phyloP scores from a whole-genome alignment of 1,140 invertebrate species.

The Orius insidiosus region DNA sequence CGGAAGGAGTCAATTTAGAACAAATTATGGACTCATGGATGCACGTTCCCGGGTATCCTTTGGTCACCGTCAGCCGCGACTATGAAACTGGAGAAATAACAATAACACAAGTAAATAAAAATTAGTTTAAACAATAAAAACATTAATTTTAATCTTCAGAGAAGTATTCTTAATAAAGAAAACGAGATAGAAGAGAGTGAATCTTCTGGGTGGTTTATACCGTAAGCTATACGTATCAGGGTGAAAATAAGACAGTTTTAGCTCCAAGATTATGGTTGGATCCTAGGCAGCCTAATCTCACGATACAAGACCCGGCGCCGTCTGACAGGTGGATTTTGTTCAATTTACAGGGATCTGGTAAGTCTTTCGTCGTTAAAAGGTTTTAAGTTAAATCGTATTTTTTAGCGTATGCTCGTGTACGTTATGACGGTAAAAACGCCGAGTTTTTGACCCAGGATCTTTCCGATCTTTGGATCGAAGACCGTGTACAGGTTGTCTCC shows the following conservation, averaged over 20 bases:
- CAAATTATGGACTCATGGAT: slow-evolving; percentile 48
- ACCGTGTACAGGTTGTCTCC: slow-evolving; percentile 60
- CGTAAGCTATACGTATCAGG: slow-evolving; percentile 33
- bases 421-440: slow-evolving; percentile 51
- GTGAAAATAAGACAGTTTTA: slow-evolving; percentile 23
- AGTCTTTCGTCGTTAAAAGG: background rate
- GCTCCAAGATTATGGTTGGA: slow-evolving; percentile 22
- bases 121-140: too few species aligned
- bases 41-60: slow-evolving; percentile 52
- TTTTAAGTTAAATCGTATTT: background rate
- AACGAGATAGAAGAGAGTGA: slow-evolving; percentile 19
- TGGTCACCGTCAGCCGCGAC: slow-evolving; percentile 41
- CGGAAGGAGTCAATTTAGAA: slow-evolving; percentile 20
- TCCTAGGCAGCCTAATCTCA: slow-evolving; percentile 19
- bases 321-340: slow-evolving; percentile 38
- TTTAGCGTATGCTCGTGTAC: slow-evolving; percentile 48
- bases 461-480: slow-evolving; percentile 1
- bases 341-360: slow-evolving; percentile 37
- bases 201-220: slow-evolving; percentile 32
- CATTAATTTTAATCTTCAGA: too few species aligned
- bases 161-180: slow-evolving; percentile 18
- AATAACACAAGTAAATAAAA: slow-evolving; percentile 32
- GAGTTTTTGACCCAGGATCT: slow-evolving; percentile 4
- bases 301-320: slow-evolving; percentile 4
- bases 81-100: slow-evolving; percentile 28